phyloP scores from a whole-genome alignment of 2,797 vertebrate species.

The Onychomys arenicola region DNA sequence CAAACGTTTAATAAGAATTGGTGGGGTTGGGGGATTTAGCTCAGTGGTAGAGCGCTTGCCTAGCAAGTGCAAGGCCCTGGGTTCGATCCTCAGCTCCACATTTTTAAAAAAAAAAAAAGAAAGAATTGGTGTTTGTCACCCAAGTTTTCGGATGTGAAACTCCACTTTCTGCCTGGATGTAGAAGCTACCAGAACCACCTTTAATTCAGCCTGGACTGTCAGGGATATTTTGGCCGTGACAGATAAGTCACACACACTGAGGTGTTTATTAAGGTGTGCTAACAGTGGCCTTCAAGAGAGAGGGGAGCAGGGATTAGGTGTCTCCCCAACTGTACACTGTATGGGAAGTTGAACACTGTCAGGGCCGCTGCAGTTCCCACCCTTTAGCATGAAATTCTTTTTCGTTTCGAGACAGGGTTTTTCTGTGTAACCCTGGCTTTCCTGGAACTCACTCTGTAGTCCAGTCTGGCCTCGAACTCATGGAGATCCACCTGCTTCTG shows the following conservation, averaged over 20 bases:
- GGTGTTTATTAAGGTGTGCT: not conserved
- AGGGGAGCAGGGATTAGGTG: not conserved
- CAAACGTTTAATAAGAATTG: slow-evolving; percentile 56
- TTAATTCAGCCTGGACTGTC: not conserved
- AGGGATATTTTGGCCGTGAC: not conserved
- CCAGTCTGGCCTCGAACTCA: not conserved
- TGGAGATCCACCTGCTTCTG: not conserved
- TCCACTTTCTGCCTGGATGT: slow-evolving; percentile 7
- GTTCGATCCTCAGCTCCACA: no score
- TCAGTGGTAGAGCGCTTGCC: no score
- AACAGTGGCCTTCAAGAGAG: not conserved
- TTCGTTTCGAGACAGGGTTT: not conserved
- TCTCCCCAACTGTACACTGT: not conserved
- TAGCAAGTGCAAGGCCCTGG: no score
- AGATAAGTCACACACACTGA: not conserved
- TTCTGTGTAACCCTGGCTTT: not conserved
- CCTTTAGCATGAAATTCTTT: not conserved
- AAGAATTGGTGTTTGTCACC: slow-evolving; percentile 39
- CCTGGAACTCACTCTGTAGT: not conserved
- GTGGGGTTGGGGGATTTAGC: no score
- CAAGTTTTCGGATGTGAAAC: not conserved
- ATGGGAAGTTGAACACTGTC: not conserved
- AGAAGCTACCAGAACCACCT: slow-evolving; percentile 33
- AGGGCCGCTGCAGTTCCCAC: not conserved
- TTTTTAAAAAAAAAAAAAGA: no score